Percentiles rank a stretch among this genome's conserved stretches.
Conservation (phyloP, 2,797 vertebrate species). For the Chiloscyllium punctatum region DNA sequence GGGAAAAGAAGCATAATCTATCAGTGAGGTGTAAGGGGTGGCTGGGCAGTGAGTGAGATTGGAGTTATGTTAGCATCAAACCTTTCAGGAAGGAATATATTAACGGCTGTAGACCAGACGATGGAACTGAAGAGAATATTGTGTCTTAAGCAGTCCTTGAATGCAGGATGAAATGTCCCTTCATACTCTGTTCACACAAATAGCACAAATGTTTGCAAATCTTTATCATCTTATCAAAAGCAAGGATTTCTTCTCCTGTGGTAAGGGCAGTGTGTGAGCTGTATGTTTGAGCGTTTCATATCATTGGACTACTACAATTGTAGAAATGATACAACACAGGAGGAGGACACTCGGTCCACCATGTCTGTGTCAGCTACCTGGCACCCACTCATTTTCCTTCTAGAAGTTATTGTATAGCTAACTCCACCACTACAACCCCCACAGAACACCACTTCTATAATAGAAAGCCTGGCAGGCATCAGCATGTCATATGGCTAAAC, state of each 20-base stretch:
- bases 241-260: background rate
- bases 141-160: background rate
- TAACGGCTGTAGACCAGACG: background rate
- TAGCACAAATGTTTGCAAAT: background rate
- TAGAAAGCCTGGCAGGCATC: background rate
- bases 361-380: background rate
- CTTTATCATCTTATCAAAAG: background rate
- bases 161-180: background rate
- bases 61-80: background rate
- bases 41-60: background rate
- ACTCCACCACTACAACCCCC: background rate
- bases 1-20: conserved; percentile 13
- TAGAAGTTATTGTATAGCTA: background rate
- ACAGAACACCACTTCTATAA: too few relatives aligned
- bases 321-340: background rate
- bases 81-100: conserved; percentile 20
- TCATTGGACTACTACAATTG: background rate
- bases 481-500: background rate
- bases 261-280: background rate
- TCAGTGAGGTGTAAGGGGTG: background rate
- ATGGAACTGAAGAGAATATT: conserved; percentile 4
- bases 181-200: background rate
- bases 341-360: background rate
- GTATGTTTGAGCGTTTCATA: background rate
- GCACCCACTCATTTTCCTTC: background rate